Conservation (phyloP, 2,797 vertebrate genomes). For the Nothura maculosa region DNA sequence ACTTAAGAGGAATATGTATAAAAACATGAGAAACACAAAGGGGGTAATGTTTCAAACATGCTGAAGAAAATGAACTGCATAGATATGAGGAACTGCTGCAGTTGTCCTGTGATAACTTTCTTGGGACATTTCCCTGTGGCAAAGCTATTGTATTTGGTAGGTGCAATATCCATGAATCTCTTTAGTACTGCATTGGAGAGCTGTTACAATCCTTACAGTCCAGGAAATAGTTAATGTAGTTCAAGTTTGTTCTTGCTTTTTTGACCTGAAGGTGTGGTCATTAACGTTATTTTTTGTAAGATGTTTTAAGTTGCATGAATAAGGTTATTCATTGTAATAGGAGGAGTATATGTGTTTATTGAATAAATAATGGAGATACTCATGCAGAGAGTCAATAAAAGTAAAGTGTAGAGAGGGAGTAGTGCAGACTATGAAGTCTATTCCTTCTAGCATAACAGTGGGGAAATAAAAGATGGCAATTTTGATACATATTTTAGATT, state of each 20-base stretch:
- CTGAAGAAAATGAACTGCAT: neutral
- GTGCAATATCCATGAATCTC: neutral
- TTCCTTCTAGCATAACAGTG: neutral
- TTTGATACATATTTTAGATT: neutral
- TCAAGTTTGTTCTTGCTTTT: neutral
- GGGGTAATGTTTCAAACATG: neutral
- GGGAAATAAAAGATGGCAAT: neutral
- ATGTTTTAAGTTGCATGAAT: neutral
- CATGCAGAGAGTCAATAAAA: neutral
- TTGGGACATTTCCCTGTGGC: neutral
- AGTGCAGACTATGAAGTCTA: neutral
- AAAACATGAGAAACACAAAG: neutral
- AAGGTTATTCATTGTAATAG: neutral
- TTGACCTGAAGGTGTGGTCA: neutral
- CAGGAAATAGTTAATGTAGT: neutral
- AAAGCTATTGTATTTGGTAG: neutral
- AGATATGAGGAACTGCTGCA: neutral
- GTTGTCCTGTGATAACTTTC: neutral
- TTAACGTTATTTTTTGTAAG: neutral
- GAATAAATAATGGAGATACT: neutral
- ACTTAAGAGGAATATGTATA: neutral
- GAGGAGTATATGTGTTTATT: neutral
- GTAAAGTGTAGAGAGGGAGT: neutral
- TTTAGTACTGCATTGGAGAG: neutral
- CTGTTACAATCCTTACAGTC: neutral